Evolutionary conservation across 2,113 vertebrate genomes (phyloP).

Genomic region (Sminthopsis crassicaudata): DNA sequence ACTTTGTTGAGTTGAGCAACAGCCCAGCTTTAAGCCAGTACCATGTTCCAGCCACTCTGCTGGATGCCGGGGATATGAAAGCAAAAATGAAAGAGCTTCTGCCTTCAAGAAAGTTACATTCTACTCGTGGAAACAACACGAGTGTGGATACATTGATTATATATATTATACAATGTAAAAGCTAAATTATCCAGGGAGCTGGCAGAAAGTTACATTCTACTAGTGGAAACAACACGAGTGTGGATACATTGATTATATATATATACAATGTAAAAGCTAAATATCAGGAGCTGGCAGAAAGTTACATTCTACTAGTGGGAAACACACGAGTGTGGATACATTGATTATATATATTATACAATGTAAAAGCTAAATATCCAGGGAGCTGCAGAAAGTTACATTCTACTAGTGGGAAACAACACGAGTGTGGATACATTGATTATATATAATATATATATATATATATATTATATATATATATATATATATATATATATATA

Average conservation of each 20-base stretch:
- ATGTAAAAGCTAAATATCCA: too few species aligned
- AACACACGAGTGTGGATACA: neutral
- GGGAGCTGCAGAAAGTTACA: too few species aligned
- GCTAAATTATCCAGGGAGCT: neutral
- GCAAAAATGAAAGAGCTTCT: neutral
- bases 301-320: neutral
- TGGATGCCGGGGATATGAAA: neutral
- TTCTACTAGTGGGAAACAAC: too few species aligned
- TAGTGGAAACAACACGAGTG: neutral
- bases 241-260: neutral
- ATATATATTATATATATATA: too few species aligned
- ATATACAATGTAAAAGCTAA: neutral
- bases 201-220: neutral
- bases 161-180: neutral
- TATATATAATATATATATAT: too few species aligned
- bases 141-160: neutral
- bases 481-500: too few species aligned
- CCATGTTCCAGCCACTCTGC: neutral
- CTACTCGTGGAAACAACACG: neutral
- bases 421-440: too few species aligned
- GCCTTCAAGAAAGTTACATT: neutral
- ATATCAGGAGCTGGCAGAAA: neutral
- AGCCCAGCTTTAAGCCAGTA: neutral
- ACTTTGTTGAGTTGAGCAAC: neutral
- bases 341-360: too few species aligned